Percentiles rank a stretch among this genome's conserved stretches.
phyloP scores from a whole-genome alignment of 2,797 vertebrate genomes.

The Siniperca obscura region DNA sequence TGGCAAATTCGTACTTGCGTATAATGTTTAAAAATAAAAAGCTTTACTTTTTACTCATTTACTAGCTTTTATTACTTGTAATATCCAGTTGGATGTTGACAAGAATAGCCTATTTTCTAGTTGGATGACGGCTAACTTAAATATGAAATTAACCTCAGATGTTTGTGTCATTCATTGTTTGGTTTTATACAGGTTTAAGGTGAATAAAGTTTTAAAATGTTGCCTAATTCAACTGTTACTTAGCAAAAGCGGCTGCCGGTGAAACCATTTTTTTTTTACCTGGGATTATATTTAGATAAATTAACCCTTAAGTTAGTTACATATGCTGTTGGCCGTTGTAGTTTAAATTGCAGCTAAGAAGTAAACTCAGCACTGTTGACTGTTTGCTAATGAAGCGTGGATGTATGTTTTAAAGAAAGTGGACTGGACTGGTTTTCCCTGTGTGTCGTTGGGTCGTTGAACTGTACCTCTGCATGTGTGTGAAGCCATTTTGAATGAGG shows the following conservation, averaged over 20 bases:
- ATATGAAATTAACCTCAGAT: not conserved
- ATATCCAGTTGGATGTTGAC: not conserved
- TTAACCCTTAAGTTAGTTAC: not conserved
- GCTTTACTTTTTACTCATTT: too few species aligned
- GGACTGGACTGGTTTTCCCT: constrained; percentile 7
- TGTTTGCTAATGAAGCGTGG: not conserved
- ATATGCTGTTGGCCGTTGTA: too few species aligned
- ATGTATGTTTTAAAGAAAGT: not conserved
- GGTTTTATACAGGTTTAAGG: not conserved
- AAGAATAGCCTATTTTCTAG: not conserved
- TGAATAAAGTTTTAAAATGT: not conserved
- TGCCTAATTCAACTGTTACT: not conserved
- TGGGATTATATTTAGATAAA: not conserved
- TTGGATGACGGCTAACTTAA: not conserved
- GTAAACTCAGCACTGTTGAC: not conserved
- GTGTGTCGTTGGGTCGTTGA: not conserved
- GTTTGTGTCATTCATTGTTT: not conserved
- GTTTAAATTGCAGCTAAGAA: not conserved
- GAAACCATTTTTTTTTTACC: too few species aligned
- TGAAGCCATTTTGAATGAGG: constrained; percentile 23
- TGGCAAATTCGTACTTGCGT: too few species aligned
- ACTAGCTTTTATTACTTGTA: not conserved
- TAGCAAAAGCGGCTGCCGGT: not conserved
- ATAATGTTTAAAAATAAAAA: too few species aligned
- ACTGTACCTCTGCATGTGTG: not conserved